Base-by-base conservation (phyloP, 2,113 vertebrate species). In the Eurystomus gularis region DNA sequence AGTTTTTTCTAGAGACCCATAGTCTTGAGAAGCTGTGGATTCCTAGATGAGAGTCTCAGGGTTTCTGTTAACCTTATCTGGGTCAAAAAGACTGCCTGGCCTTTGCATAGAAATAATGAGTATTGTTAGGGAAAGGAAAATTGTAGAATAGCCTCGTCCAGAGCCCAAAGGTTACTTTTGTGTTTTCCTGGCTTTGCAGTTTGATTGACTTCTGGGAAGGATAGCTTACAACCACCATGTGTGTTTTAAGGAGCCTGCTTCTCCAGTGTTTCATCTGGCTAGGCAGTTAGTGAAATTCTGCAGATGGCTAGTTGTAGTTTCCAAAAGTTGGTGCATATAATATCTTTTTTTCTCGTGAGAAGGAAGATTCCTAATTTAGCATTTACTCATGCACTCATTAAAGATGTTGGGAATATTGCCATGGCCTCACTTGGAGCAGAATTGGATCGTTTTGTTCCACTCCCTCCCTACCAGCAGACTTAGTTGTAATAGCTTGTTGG, bases 361-460 rank as follows among this genome's bases (percentile, higher is more conserved):
- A 72, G 83, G 84, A 92, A 91, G 77, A 51, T 79, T 94, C 86
- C 40, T 89, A 89, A 87, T 92, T 95, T 97, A 94, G 66, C 52
- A 35, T 84, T 92, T 96, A 66, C 73, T 96, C 88, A 84, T 84
- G 49, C 49, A 7, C 57, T 91, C 54, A 9, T 94, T 96, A 92
- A 94, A 89, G 86, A 70, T 57, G 46, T 85, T 93, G 86, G 96
- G 94, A 96, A 72, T 89, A 71, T 55, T 96, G 94, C 95, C 94
- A 93, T 92, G 88, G 82, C 80, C 83, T 92, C 68, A 86, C 90
- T 95, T 82, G 86, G 92, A 96, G 86, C 69, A 62, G 94, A 92
- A 76, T 90, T 0, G 16, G 40, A 89, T 94, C 1, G 2, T 93
- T 96, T 91, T 92, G 52, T 91, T 96, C 94, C 92, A 87, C 52